Evolutionary conservation across 2,797 vertebrate species (phyloP).

Genomic region (Oryzias sinensis): DNA sequence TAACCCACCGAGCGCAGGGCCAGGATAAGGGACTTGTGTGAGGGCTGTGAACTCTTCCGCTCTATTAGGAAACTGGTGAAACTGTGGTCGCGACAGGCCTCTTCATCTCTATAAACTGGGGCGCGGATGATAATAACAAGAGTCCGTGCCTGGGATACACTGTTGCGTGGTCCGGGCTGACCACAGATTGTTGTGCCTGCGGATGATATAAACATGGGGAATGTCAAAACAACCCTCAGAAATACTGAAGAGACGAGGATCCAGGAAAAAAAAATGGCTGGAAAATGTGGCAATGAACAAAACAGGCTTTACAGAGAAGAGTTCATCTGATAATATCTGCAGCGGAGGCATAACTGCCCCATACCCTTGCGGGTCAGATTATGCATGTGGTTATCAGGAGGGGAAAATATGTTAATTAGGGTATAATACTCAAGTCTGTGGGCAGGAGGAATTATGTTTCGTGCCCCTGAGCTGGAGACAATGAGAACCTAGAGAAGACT

Average conservation of each 20-base stretch:
- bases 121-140: constrained; percentile 63
- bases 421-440: constrained; percentile 46
- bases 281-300: constrained; percentile 20
- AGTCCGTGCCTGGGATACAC: constrained; percentile 50
- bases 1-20: constrained; percentile 58
- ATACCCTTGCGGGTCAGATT: constrained; percentile 36
- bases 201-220: constrained; percentile 56
- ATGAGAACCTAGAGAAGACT: constrained; percentile 30
- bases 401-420: constrained; percentile 61
- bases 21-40: constrained; percentile 60
- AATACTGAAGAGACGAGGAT: constrained; percentile 30
- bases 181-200: constrained; percentile 56
- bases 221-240: constrained; percentile 65
- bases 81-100: constrained; percentile 52
- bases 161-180: constrained; percentile 51
- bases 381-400: constrained; percentile 32
- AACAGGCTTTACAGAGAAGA: constrained; percentile 19
- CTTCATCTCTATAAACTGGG: constrained; percentile 51
- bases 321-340: constrained; percentile 19
- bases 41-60: constrained; percentile 37
- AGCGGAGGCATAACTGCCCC: constrained; percentile 14
- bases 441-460: constrained; percentile 50
- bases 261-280: constrained; percentile 6
- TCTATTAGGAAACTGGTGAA: constrained; percentile 63
- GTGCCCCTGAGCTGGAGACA: constrained; percentile 20